These are phyloP conservation scores for Gadus macrocephalus DNA, from an alignment of 2,113 vertebrate genomes.

Conservation along the genomic window DNA sequence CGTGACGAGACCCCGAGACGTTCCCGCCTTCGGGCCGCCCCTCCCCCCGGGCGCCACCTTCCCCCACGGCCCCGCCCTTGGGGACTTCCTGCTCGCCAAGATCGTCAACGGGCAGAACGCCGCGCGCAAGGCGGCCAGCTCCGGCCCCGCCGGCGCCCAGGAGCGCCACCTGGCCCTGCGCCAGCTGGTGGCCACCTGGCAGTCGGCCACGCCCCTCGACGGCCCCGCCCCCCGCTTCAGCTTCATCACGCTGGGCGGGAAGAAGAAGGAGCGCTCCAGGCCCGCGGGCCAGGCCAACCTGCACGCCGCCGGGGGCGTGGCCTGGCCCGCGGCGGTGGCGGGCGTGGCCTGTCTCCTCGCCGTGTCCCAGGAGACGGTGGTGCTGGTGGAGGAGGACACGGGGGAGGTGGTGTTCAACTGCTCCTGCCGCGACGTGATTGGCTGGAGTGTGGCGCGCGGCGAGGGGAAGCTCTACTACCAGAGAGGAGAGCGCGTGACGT, in stretches of 20 bases:
- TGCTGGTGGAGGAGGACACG: slow-evolving; percentile 79
- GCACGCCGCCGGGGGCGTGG: slow-evolving; percentile 77
- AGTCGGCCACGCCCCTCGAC: slow-evolving; percentile 78
- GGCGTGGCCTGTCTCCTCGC: slow-evolving; percentile 82
- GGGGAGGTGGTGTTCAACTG: slow-evolving; percentile 87
- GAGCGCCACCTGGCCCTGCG: slow-evolving; percentile 82
- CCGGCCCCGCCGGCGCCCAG: slow-evolving; percentile 81
- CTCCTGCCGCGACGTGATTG: slow-evolving; percentile 84
- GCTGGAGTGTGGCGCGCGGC: slow-evolving; percentile 79
- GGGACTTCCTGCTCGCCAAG: slow-evolving; percentile 87
- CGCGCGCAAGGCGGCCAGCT: slow-evolving; percentile 83
- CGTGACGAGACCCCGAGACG: slow-evolving; percentile 83
- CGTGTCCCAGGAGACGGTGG: slow-evolving; percentile 82
- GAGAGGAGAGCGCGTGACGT: slow-evolving; percentile 79
- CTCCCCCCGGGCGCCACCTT: slow-evolving; percentile 85
- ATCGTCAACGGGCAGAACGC: slow-evolving; percentile 85
- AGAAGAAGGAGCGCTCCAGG: slow-evolving; percentile 81
- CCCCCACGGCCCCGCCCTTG: slow-evolving; percentile 82
- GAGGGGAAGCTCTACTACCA: slow-evolving; percentile 83
- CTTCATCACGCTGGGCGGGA: slow-evolving; percentile 83
- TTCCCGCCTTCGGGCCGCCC: slow-evolving; percentile 80
- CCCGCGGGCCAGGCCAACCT: slow-evolving; percentile 79
- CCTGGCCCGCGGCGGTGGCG: slow-evolving; percentile 78
- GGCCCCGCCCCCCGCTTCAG: slow-evolving; percentile 78
- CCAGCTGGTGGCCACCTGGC: slow-evolving; percentile 82